These are phyloP conservation scores for Antechinus stuartii DNA, from an alignment of 2,113 vertebrate genomes.

Conservation along the genomic window DNA sequence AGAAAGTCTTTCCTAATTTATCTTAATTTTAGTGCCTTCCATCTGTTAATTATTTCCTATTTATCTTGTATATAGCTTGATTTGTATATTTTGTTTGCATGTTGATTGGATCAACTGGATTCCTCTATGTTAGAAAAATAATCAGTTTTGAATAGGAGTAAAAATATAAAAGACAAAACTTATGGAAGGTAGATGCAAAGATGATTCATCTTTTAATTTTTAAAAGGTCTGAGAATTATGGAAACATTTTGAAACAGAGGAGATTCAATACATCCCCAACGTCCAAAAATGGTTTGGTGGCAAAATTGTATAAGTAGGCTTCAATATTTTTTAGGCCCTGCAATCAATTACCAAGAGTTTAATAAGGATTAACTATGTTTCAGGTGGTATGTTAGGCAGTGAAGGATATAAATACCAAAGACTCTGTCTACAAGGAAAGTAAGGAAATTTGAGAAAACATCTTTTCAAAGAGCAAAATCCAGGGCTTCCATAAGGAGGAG, in stretches of 20 bases:
- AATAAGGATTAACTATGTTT: not conserved
- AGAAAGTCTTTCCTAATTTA: not conserved
- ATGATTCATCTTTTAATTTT: not conserved
- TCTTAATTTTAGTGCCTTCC: too few relatives aligned
- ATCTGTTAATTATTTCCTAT: not conserved
- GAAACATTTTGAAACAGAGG: not conserved
- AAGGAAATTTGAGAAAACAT: not conserved
- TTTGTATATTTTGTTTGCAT: not conserved
- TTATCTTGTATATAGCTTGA: not conserved
- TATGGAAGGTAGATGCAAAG: not conserved
- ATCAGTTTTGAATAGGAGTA: not conserved
- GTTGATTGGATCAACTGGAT: not conserved
- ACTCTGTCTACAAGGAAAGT: not conserved
- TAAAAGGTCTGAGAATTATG: not conserved
- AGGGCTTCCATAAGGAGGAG: not conserved
- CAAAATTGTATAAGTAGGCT: not conserved
- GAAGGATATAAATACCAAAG: not conserved
- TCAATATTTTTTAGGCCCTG: not conserved
- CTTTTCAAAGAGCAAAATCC: not conserved
- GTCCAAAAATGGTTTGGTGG: constrained; percentile 26
- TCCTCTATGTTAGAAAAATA: not conserved
- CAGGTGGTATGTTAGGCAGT: not conserved
- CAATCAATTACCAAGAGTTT: not conserved
- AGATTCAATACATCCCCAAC: not conserved
- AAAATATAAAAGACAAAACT: not conserved